These are phyloP conservation scores for Allacma fusca DNA, from an alignment of 2,888 invertebrate genomes.

Conservation along the genomic window DNA sequence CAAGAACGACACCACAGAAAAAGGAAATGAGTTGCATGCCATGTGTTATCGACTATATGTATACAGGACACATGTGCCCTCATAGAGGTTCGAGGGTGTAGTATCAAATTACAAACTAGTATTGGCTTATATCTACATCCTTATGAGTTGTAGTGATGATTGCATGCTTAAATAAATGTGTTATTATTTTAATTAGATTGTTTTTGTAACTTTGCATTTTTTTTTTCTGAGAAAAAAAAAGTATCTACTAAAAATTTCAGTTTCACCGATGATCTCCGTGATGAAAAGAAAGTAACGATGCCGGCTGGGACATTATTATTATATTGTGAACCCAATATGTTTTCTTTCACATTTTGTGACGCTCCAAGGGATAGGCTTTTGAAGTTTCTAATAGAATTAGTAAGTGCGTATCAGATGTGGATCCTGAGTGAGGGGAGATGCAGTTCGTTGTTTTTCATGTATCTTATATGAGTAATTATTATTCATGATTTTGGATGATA, in stretches of 20 bases:
- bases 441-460: neutral
- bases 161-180: constrained; percentile 11
- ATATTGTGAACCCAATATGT: neutral
- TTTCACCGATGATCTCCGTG: neutral
- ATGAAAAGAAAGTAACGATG: constrained; percentile 30
- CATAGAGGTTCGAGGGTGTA: too few species aligned
- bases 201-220: constrained; percentile 22
- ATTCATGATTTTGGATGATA: neutral
- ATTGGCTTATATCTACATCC: too few species aligned
- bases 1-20: neutral
- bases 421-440: too few species aligned
- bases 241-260: constrained; percentile 22
- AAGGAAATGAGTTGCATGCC: constrained; percentile 12
- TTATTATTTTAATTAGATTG: constrained; percentile 34
- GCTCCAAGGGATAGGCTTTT: neutral
- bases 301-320: too few species aligned
- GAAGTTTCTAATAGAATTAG: neutral
- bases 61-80: too few species aligned
- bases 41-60: neutral
- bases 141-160: constrained; percentile 5
- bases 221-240: constrained; percentile 20
- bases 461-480: constrained; percentile 5
- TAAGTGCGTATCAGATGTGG: neutral
- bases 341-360: neutral
- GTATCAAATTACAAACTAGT: too few species aligned